These are phyloP conservation scores for Heterodera carotae DNA, from an alignment of 1,140 invertebrate genomes.

Conservation along the genomic window DNA sequence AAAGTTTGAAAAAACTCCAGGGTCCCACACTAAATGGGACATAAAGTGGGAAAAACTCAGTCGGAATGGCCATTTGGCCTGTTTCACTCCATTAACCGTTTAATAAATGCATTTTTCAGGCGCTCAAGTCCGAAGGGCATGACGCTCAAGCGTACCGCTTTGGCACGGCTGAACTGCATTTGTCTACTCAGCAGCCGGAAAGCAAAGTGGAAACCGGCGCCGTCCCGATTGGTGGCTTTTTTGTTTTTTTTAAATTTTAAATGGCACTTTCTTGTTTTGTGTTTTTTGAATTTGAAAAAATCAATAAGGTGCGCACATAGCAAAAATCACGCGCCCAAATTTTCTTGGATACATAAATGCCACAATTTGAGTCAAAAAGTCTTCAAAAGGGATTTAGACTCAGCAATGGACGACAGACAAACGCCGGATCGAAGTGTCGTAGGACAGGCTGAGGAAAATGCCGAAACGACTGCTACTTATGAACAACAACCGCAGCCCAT, in stretches of 20 bases:
- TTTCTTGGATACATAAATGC: no score
- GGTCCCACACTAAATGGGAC: not conserved
- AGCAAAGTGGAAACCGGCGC: not conserved
- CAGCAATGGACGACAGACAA: no score
- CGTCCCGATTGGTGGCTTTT: not conserved
- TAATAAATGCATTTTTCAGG: slow-evolving; percentile 33
- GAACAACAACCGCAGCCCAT: no score
- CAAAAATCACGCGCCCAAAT: no score
- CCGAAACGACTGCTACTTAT: not conserved
- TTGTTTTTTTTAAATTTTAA: not conserved
- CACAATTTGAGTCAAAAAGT: no score
- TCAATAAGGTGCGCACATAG: no score
- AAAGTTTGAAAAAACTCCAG: not conserved
- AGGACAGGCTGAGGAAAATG: no score
- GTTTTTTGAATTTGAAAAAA: no score
- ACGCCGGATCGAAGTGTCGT: no score
- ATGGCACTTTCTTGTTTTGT: not conserved
- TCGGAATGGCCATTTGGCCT: no score
- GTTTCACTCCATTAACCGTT: not conserved
- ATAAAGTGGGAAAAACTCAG: not conserved
- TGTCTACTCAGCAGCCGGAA: not conserved
- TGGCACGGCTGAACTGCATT: slow-evolving; percentile 26
- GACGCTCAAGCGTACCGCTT: slow-evolving; percentile 35
- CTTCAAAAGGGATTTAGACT: no score
- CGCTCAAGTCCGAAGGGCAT: slow-evolving; percentile 39